Evolutionary conservation across 2,888 invertebrate species (phyloP).

Genomic region (Sinotaia quadrata): DNA sequence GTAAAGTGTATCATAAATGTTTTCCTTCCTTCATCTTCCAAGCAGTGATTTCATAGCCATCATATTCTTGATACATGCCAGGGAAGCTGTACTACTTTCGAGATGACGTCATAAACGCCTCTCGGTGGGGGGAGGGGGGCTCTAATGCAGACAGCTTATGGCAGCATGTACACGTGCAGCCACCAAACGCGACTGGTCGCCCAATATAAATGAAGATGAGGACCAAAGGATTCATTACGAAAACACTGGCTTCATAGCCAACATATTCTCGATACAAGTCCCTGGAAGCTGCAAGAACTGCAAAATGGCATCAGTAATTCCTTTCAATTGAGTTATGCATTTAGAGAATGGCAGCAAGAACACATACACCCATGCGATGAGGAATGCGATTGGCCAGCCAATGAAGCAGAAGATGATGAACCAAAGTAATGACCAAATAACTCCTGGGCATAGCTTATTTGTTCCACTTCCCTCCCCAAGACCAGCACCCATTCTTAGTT

Average conservation of each 20-base stretch:
- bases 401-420: constrained; percentile 66
- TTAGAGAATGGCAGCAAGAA: constrained; percentile 68
- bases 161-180: no score
- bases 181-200: no score
- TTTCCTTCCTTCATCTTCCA: no score
- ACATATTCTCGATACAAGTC: constrained; percentile 66
- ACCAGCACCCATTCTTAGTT: constrained; percentile 11
- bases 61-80: no score
- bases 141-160: no score
- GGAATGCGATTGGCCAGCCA: constrained; percentile 68
- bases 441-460: constrained; percentile 54
- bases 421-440: constrained; percentile 68
- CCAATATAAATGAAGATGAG: no score
- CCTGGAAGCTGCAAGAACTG: constrained; percentile 65
- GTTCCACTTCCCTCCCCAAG: constrained; percentile 50
- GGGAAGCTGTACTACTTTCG: no score
- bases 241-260: constrained; percentile 66
- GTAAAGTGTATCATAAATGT: no score
- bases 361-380: constrained; percentile 68
- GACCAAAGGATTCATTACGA: no score
- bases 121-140: no score
- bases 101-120: no score
- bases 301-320: constrained; percentile 61
- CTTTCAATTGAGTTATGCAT: constrained; percentile 60
- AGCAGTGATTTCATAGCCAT: no score